phyloP scores from a whole-genome alignment of 2,113 vertebrate species.

The Macaca mulatta region DNA sequence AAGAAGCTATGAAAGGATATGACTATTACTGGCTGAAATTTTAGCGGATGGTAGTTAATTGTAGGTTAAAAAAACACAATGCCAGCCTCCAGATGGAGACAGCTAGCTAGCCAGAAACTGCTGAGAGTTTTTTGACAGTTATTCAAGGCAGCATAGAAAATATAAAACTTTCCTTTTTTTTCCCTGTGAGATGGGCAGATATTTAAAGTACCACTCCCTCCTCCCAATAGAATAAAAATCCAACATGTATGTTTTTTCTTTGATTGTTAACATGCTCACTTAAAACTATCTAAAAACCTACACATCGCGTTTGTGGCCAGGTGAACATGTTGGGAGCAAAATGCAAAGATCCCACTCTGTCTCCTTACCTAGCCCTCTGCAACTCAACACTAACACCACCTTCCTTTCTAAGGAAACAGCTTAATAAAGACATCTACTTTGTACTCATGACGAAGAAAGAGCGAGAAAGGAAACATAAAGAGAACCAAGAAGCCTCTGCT shows the following conservation, averaged over 20 bases:
- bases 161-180: not conserved
- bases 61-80: conserved; percentile 41
- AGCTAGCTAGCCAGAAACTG: not conserved
- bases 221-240: not conserved
- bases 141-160: conserved; percentile 23
- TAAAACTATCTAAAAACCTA: not conserved
- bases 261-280: not conserved
- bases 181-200: not conserved
- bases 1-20: conserved; percentile 12
- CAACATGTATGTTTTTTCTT: not conserved
- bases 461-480: not conserved
- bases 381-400: not conserved
- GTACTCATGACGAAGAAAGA: not conserved
- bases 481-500: not conserved
- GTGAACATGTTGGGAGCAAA: not conserved
- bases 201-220: conserved; percentile 11
- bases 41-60: not conserved
- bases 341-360: not conserved
- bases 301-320: not conserved
- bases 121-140: conserved; percentile 16
- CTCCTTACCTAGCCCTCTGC: not conserved
- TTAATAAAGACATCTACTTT: not conserved
- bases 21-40: conserved; percentile 27
- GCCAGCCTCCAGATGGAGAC: conserved; percentile 35
- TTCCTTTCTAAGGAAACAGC: not conserved